Conservation (phyloP, 2,113 vertebrate species). For the Pterocles burchelli region DNA sequence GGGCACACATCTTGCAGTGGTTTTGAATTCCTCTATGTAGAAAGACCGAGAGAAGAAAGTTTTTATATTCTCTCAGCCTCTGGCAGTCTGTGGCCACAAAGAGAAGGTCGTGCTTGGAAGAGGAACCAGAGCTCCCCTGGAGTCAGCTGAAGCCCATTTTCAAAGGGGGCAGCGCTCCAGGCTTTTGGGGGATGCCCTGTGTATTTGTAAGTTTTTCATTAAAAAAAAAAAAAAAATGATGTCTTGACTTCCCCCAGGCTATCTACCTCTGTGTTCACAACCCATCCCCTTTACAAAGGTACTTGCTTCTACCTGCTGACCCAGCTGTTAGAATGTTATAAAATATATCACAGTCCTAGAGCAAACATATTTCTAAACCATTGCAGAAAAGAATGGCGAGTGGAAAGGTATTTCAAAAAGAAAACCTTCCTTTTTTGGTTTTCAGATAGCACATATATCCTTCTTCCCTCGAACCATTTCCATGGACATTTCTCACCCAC, state of each 20-base stretch:
- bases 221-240: not conserved
- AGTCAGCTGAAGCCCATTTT: not conserved
- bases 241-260: not conserved
- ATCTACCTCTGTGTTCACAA: not conserved
- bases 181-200: not conserved
- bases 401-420: constrained; percentile 33
- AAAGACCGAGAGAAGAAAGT: not conserved
- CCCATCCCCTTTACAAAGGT: not conserved
- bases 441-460: not conserved
- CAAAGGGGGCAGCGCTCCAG: not conserved
- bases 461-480: constrained; percentile 1
- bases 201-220: not conserved
- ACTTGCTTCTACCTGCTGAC: not conserved
- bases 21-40: not conserved
- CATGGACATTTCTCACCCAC: constrained; percentile 7
- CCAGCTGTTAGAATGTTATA: not conserved
- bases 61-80: not conserved
- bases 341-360: not conserved
- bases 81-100: not conserved
- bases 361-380: not conserved
- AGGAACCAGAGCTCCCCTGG: not conserved
- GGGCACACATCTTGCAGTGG: not conserved
- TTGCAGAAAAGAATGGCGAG: not conserved
- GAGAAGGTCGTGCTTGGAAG: not conserved
- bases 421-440: not conserved